Percentiles rank a stretch among this genome's conserved stretches.
phyloP scores from a whole-genome alignment of 2,797 vertebrate species.

The Sebastes matsubarae region DNA sequence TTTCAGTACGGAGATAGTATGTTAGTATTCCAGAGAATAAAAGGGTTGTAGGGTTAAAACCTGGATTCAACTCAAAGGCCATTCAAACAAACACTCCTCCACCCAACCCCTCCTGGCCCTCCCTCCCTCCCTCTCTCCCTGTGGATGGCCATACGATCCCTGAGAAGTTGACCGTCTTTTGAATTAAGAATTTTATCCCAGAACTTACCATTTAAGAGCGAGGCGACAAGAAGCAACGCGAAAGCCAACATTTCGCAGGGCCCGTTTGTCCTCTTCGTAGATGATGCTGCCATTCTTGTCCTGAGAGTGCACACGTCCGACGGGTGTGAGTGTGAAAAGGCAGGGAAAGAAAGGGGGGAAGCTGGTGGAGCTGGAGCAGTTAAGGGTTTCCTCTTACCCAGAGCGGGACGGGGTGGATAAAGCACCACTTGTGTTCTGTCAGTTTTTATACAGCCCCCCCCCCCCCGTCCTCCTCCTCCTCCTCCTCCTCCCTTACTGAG shows the following conservation, averaged over 20 bases:
- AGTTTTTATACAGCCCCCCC: slow-evolving; percentile 71
- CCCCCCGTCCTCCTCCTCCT: slow-evolving; percentile 4
- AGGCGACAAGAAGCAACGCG: slow-evolving; percentile 43
- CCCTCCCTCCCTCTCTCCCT: slow-evolving; percentile 24
- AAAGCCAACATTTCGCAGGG: slow-evolving; percentile 40
- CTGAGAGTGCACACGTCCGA: slow-evolving; percentile 48
- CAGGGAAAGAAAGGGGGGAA: slow-evolving; percentile 47
- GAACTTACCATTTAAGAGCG: slow-evolving; percentile 62
- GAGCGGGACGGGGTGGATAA: slow-evolving; percentile 75
- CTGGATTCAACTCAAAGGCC: slow-evolving; percentile 53
- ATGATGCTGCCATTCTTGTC: slow-evolving; percentile 73
- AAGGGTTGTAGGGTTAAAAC: slow-evolving; percentile 74
- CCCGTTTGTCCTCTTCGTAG: slow-evolving; percentile 25
- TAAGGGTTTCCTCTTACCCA: slow-evolving; percentile 75
- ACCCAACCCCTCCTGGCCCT: slow-evolving; percentile 32
- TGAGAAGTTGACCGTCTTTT: slow-evolving; percentile 17
- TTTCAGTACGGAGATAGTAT: background rate
- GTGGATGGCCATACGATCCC: slow-evolving; percentile 6
- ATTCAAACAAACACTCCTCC: slow-evolving; percentile 65
- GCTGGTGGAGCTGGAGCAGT: slow-evolving; percentile 58
- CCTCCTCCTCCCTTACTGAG: slow-evolving; percentile 30
- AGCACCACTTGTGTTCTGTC: slow-evolving; percentile 78
- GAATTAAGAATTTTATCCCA: background rate
- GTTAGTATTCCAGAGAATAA: slow-evolving; percentile 40
- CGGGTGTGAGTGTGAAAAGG: slow-evolving; percentile 36